phyloP scores from a whole-genome alignment of 2,797 vertebrate genomes.

The Sebastes minor region DNA sequence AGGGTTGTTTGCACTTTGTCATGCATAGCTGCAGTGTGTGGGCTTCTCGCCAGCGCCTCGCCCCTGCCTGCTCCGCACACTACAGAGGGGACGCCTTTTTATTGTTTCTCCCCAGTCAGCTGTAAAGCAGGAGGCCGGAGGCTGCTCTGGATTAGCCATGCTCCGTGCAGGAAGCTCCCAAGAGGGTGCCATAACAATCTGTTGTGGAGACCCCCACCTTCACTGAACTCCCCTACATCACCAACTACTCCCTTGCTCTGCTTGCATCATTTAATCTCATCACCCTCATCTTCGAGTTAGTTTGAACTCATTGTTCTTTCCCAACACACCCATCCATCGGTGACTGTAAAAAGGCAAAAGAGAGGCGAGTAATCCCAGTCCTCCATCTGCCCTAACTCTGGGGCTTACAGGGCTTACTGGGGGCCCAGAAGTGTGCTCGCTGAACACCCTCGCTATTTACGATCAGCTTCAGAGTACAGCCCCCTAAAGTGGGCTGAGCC shows the following conservation, averaged over 20 bases:
- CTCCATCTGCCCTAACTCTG: slow-evolving; percentile 60
- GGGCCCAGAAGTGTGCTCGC: slow-evolving; percentile 61
- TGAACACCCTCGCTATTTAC: slow-evolving; percentile 68
- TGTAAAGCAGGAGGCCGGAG: slow-evolving; percentile 68
- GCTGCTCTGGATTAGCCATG: slow-evolving; percentile 79
- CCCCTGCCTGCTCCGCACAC: slow-evolving; percentile 43
- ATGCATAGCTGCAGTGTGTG: slow-evolving; percentile 45
- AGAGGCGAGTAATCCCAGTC: slow-evolving; percentile 53
- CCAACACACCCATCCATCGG: slow-evolving; percentile 51
- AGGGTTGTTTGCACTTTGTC: slow-evolving; percentile 55
- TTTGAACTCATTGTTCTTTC: slow-evolving; percentile 62
- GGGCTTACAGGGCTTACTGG: slow-evolving; percentile 62
- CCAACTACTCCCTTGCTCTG: slow-evolving; percentile 38
- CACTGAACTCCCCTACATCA: slow-evolving; percentile 22
- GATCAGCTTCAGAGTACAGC: slow-evolving; percentile 54
- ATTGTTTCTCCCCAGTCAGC: slow-evolving; percentile 70
- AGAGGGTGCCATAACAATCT: slow-evolving; percentile 53
- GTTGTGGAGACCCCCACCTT: slow-evolving; percentile 49
- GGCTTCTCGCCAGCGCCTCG: slow-evolving; percentile 56
- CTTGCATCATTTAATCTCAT: slow-evolving; percentile 66
- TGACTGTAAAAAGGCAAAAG: slow-evolving; percentile 53
- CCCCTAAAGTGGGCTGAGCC: slow-evolving; percentile 57
- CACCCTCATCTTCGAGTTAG: slow-evolving; percentile 49
- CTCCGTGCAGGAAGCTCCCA: slow-evolving; percentile 67
- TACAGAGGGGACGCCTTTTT: slow-evolving; percentile 58